phyloP scores from a whole-genome alignment of 1,140 invertebrate genomes.

The Rhyzopertha dominica region DNA sequence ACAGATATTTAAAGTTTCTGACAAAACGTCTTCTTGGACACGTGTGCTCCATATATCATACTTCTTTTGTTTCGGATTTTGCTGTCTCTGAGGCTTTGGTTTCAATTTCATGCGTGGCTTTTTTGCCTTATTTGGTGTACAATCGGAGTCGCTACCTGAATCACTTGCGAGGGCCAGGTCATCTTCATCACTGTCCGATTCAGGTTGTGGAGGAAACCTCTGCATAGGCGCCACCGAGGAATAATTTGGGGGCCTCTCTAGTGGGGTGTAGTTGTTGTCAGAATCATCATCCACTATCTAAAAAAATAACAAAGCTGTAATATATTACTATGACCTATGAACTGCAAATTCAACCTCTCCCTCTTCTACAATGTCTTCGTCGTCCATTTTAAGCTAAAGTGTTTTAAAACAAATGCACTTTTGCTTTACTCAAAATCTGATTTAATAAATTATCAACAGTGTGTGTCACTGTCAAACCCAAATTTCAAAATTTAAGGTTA shows the following conservation, averaged over 20 bases:
- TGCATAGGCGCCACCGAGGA: constrained; percentile 30
- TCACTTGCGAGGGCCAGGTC: constrained; percentile 46
- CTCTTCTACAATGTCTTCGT: not conserved
- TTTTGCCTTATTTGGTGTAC: constrained; percentile 31
- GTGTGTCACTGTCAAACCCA: not conserved
- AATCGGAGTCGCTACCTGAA: constrained; percentile 50
- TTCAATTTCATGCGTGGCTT: constrained; percentile 46
- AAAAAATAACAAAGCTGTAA: not conserved
- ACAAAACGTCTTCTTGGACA: constrained; percentile 57
- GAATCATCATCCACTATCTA: constrained; percentile 21
- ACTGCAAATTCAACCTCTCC: constrained; percentile 1
- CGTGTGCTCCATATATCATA: constrained; percentile 60
- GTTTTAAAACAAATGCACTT: not conserved
- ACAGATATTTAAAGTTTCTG: constrained; percentile 56
- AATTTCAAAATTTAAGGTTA: no score
- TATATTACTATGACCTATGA: not conserved
- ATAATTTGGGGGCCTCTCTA: constrained; percentile 45
- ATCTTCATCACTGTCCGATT: constrained; percentile 45
- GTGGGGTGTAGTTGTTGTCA: constrained; percentile 45
- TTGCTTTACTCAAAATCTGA: not conserved
- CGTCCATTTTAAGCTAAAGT: not conserved
- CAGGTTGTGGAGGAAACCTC: constrained; percentile 35
- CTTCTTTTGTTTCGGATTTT: constrained; percentile 45
- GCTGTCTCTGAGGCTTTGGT: constrained; percentile 33
- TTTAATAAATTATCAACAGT: not conserved